phyloP scores from a whole-genome alignment of 2,888 invertebrate species.

The Calliopum simillimum region DNA sequence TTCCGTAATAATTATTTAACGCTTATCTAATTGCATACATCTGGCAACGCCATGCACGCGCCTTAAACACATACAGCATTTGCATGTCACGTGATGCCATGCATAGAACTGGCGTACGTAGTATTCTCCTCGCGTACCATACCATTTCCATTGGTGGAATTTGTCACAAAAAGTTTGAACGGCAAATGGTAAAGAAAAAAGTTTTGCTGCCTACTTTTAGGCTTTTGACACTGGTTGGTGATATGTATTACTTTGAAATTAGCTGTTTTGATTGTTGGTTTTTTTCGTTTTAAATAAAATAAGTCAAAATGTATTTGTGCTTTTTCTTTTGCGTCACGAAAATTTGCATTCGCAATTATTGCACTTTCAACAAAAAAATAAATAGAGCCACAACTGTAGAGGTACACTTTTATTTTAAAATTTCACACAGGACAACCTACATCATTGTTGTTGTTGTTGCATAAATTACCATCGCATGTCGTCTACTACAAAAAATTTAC shows the following conservation, averaged over 20 bases:
- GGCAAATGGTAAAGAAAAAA: background rate
- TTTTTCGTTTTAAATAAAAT: background rate
- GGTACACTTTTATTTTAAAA: constrained; percentile 2
- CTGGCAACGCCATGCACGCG: constrained; percentile 45
- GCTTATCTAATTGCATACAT: constrained; percentile 57
- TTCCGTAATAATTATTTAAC: constrained; percentile 56
- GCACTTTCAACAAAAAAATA: background rate
- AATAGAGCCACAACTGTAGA: background rate
- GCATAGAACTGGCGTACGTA: background rate
- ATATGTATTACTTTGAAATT: background rate
- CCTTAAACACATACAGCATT: constrained; percentile 6
- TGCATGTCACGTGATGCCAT: constrained; percentile 23
- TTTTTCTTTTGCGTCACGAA: background rate
- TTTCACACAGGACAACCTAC: constrained; percentile 17
- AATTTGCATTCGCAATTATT: background rate
- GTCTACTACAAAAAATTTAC: background rate
- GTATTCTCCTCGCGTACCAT: too few species aligned
- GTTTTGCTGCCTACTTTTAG: constrained; percentile 27
- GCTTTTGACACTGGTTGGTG: constrained; percentile 20
- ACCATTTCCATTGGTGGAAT: constrained; percentile 1
- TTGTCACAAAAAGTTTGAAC: constrained; percentile 23
- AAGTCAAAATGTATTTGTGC: background rate
- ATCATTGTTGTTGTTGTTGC: constrained; percentile 21
- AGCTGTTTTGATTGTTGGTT: background rate
- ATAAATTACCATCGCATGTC: constrained; percentile 21